Evolutionary conservation across 1,140 invertebrate species (phyloP), one percentile per base, ranked within the genome.

Genomic region (Aphis craccivora): DNA sequence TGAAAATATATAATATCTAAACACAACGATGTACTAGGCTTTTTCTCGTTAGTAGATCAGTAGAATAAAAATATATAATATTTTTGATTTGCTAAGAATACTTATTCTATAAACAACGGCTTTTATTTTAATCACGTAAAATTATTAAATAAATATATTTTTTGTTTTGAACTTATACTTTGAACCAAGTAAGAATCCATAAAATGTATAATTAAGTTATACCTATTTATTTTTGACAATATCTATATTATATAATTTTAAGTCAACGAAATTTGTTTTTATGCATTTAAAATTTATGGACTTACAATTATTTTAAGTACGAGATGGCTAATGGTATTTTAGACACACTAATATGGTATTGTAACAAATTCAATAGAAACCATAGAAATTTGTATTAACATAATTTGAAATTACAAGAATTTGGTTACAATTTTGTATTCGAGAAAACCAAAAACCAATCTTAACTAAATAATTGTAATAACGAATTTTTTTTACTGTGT

Each of bases 11-110:
- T 86, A 86, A 45, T 86, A 86, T n/a, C 23, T n/a, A 45, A 45
- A 45, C 43, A 86, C 43, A 40, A 30, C 40, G 40, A 86, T 40
- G 30, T 25, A 43, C 25, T 45, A 84, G 30, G 35, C 43, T 84
- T 83, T 83, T 84, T 84, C 37, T 84, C 40, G 37, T 76, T 76
- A 76, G 60, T 76, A n/a, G 60, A n/a, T n/a, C 60, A 76, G 60
- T 18, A n/a, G n/a, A 76, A 76, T 67, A 76, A n/a, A 76, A 76
- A 76, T n/a, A 18, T 30, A 60, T 60, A 11, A 30, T 67, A 18
- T 53, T 67, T 67, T 67, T 67, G 60, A 67, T 76, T 76, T 35
- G 4, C 14, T 76, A n/a, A 76, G 11, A n/a, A 76, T 76, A 76
- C 60, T 76, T 18, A 76, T 76, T n/a, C 18, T n/a, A 18, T 76